phyloP scores from a whole-genome alignment of 2,797 vertebrate genomes.

The Myioborus melanocephalus region DNA sequence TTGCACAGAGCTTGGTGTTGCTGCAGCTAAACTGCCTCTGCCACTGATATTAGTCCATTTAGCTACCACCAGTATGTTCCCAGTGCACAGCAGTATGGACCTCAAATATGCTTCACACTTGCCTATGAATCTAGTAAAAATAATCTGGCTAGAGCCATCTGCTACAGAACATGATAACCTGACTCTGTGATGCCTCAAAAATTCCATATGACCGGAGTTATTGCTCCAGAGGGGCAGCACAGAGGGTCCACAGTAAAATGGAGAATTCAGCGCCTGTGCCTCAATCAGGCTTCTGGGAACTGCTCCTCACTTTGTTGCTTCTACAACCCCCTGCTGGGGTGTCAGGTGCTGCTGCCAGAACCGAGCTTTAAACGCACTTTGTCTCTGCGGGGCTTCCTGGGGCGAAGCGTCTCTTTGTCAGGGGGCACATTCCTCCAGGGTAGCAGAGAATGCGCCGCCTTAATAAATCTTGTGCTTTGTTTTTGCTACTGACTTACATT shows the following conservation, averaged over 20 bases:
- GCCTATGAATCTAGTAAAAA: not conserved
- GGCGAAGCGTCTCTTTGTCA: conserved; percentile 24
- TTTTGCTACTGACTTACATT: conserved; percentile 33
- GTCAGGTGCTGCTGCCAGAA: conserved; percentile 51
- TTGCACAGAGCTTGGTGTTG: not conserved
- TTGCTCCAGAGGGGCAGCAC: not conserved
- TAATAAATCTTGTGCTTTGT: conserved; percentile 60
- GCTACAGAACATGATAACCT: not conserved
- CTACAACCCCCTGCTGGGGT: conserved; percentile 5
- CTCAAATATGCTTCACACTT: not conserved
- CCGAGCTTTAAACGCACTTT: not conserved
- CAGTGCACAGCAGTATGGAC: not conserved
- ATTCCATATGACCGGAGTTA: not conserved
- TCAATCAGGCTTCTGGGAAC: not conserved
- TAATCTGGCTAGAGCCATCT: not conserved
- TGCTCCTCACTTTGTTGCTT: conserved; percentile 1
- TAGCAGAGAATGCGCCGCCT: not conserved
- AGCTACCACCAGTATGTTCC: not conserved
- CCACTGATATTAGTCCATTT: not conserved
- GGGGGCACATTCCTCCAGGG: not conserved
- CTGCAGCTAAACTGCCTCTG: not conserved
- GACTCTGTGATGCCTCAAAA: not conserved
- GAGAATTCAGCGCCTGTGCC: not conserved
- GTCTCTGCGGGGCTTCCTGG: conserved; percentile 8
- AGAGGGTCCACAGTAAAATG: not conserved